Conservation (phyloP, 2,888 invertebrate genomes). For the Phortica okadai region DNA sequence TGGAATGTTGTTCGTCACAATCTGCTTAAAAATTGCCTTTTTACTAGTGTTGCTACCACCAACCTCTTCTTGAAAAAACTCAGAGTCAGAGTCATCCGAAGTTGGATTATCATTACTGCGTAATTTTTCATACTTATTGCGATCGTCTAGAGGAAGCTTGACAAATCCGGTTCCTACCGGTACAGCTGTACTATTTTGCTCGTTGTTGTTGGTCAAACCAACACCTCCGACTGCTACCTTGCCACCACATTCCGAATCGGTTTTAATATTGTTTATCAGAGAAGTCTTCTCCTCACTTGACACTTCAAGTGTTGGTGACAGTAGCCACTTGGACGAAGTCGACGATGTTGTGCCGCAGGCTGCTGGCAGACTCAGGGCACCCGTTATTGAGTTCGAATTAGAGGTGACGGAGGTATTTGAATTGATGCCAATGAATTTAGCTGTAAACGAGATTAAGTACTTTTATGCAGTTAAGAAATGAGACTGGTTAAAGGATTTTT, state of each 20-base stretch:
- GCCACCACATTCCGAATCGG: conserved; percentile 67
- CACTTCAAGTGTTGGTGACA: conserved; percentile 76
- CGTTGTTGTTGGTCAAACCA: conserved; percentile 36
- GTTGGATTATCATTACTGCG: conserved; percentile 80
- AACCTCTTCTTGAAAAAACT: conserved; percentile 74
- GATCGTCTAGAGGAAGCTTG: conserved; percentile 82
- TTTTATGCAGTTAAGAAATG: conserved; percentile 77
- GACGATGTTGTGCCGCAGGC: conserved; percentile 65
- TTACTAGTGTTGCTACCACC: conserved; percentile 60
- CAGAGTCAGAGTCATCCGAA: conserved; percentile 78
- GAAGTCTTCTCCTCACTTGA: conserved; percentile 75
- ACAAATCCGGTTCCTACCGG: conserved; percentile 78
- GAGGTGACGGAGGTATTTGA: background rate
- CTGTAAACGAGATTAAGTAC: conserved; percentile 73
- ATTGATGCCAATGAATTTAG: conserved; percentile 59
- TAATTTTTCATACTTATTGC: conserved; percentile 87
- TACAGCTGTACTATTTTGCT: conserved; percentile 48
- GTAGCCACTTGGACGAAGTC: conserved; percentile 75
- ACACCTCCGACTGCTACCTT: conserved; percentile 41
- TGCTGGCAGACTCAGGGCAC: conserved; percentile 39
- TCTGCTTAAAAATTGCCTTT: conserved; percentile 75
- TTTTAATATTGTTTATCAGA: conserved; percentile 69
- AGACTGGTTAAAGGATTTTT: conserved; percentile 46
- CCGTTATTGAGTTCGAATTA: conserved; percentile 24
- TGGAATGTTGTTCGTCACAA: conserved; percentile 78